Base-by-base conservation (phyloP, 2,113 vertebrate species). In the Protobothrops mucrosquamatus region DNA sequence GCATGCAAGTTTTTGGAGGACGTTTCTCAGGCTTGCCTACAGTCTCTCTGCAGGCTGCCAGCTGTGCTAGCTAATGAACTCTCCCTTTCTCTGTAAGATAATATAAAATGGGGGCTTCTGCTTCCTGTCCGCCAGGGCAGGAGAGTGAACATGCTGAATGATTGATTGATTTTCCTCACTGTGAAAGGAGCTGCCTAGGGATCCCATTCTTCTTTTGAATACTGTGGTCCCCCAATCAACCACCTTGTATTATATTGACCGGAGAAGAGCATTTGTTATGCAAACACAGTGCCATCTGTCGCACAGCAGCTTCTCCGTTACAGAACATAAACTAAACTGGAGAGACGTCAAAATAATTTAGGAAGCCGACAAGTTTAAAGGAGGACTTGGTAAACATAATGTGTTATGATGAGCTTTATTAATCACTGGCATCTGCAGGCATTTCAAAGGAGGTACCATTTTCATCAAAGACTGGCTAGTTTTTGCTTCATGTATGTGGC, bases 321-420 rank as follows among this genome's bases (percentile, higher is more conserved):
- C 34, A 95, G 95, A 96, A 96, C 92, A 96, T 96, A 97, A 97
- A 96, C 95, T 95, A 97, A 97, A 95, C 96, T 95, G 95, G 93
- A 96, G 95, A 96, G 94, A 59, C 89, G 91, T 97, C 95, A 96
- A 93, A 97, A 94, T 94, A 95, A 96, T 96, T 96, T 96, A 96
- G 93, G 93, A 96, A 96, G 95, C 92, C 86, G 55, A 94, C 93
- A 93, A 94, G 96, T 92, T 39, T 89, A 96, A 97, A 95, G 90
- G n/a, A 95, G 94, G 87, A 92, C 93, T 97, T 95, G 93, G 94
- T 95, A 96, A 96, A 96, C 81, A 95, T 22, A 92, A 59, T 34
- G 39, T 92, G 29, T 56, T 69, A 7, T 90, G 46, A 89, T 61
- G 59, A 94, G 92, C 93, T 91, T 95, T 92, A 92, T 94, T 95